Percentiles rank a stretch among this genome's conserved stretches.
Conservation (phyloP, 2,113 vertebrate species). For the Axis porcinus region DNA sequence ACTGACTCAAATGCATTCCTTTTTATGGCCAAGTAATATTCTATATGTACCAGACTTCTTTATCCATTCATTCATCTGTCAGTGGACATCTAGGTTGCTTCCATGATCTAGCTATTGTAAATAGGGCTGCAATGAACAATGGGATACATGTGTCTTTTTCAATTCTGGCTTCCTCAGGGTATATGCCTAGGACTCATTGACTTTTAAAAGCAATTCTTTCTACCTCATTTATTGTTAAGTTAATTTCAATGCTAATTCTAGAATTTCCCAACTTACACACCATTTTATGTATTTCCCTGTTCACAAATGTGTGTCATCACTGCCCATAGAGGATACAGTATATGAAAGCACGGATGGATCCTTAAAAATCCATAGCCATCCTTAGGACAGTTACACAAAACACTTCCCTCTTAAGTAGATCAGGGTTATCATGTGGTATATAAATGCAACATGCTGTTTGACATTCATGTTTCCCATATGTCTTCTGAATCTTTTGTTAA, state of each 20-base stretch:
- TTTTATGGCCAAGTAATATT: background rate
- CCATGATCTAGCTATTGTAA: background rate
- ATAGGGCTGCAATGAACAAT: background rate
- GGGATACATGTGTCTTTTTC: background rate
- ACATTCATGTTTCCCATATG: background rate
- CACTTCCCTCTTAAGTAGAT: background rate
- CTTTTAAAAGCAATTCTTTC: background rate
- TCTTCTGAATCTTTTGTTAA: slow-evolving; percentile 19
- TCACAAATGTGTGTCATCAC: background rate
- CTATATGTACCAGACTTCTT: background rate
- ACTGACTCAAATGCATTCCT: background rate
- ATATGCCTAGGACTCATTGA: background rate
- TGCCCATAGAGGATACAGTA: background rate
- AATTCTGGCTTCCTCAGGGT: background rate
- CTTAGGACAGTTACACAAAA: background rate
- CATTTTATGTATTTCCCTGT: background rate
- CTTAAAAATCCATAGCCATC: background rate
- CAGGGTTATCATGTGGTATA: background rate
- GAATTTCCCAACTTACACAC: background rate
- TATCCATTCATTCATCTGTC: background rate
- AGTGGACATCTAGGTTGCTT: background rate
- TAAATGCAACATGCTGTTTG: background rate
- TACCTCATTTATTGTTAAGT: background rate
- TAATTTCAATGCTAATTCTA: background rate
- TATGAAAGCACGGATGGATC: background rate